Percentiles rank a stretch among this genome's conserved stretches.
Conservation (phyloP, 2,797 vertebrate genomes). For the Helarctos malayanus region DNA sequence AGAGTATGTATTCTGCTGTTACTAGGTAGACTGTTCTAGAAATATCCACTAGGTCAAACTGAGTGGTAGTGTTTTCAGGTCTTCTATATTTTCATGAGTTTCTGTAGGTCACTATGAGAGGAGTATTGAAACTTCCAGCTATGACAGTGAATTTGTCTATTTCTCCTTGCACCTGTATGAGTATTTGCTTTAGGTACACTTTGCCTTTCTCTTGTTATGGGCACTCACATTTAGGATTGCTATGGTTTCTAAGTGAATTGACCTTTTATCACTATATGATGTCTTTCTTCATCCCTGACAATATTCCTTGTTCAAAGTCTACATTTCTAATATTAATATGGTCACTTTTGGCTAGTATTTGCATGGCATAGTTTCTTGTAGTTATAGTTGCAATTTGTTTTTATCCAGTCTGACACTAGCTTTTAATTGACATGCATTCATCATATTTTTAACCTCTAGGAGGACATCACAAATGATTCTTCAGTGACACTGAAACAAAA, state of each 20-base stretch:
- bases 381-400: neutral
- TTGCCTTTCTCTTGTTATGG: neutral
- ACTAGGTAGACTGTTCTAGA: neutral
- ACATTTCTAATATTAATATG: neutral
- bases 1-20: neutral
- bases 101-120: neutral
- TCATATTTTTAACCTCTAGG: neutral
- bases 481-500: neutral
- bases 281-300: neutral
- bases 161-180: constrained; percentile 1
- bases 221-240: neutral
- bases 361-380: neutral
- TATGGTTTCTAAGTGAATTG: neutral
- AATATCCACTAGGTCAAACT: neutral
- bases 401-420: neutral
- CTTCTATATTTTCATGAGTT: neutral
- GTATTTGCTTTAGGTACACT: neutral
- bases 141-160: neutral
- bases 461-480: neutral
- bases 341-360: neutral
- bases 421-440: neutral
- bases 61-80: neutral
- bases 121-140: neutral
- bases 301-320: constrained; percentile 2
- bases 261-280: neutral